phyloP scores from a whole-genome alignment of 2,797 vertebrate species.

The Coracias cyanogaster region DNA sequence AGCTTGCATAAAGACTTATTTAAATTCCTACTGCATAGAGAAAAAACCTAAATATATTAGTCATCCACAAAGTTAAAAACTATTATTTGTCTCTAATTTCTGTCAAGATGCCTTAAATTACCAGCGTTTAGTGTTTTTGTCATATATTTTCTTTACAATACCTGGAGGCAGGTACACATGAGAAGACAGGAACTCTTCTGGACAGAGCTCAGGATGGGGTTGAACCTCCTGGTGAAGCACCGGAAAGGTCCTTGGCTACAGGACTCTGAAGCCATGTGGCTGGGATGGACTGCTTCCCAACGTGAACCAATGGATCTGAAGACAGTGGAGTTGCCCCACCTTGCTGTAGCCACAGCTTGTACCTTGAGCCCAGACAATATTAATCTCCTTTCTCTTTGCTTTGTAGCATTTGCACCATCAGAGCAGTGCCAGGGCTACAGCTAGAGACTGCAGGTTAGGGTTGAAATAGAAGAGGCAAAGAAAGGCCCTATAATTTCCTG shows the following conservation, averaged over 20 bases:
- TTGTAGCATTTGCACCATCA: neutral
- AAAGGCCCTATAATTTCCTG: neutral
- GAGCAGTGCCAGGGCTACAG: neutral
- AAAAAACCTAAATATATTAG: neutral
- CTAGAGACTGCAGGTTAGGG: neutral
- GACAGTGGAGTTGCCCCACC: neutral
- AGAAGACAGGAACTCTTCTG: neutral
- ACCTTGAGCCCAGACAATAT: neutral
- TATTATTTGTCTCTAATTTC: neutral
- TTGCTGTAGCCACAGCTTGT: neutral
- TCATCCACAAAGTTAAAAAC: neutral
- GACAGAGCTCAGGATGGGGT: neutral
- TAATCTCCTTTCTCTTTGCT: neutral
- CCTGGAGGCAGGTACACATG: neutral
- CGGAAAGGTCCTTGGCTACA: neutral
- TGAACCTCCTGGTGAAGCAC: neutral
- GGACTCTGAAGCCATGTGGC: neutral
- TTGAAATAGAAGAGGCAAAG: neutral
- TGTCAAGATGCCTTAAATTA: neutral
- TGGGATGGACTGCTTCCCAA: neutral
- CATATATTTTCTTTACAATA: neutral
- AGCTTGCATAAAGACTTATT: neutral
- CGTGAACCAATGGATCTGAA: neutral
- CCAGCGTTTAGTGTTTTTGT: neutral
- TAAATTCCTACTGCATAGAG: neutral